phyloP scores from a whole-genome alignment of 2,797 vertebrate genomes.

The Galago senegalensis region DNA sequence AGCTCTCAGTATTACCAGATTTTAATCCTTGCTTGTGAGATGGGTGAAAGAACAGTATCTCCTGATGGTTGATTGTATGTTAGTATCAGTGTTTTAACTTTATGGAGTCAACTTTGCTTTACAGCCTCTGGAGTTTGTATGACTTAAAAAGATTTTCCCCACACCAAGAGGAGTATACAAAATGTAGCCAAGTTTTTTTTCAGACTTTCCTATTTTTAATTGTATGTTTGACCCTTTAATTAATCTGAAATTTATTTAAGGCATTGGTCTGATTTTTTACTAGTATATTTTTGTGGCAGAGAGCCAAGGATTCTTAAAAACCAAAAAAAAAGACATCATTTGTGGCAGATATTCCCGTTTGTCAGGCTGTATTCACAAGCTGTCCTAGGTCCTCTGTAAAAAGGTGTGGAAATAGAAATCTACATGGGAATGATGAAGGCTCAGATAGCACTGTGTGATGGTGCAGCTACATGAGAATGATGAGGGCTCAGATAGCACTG shows the following conservation, averaged over 20 bases:
- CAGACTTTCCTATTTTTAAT: constrained; percentile 12
- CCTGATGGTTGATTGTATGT: neutral
- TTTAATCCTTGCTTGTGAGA: constrained; percentile 18
- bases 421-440: neutral
- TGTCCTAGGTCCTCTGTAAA: neutral
- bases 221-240: constrained; percentile 51
- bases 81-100: neutral
- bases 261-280: neutral
- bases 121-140: constrained; percentile 30
- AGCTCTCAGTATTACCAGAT: neutral
- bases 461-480: neutral
- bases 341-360: neutral
- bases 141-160: constrained; percentile 9
- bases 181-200: constrained; percentile 54
- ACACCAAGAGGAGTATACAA: neutral
- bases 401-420: neutral
- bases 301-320: constrained; percentile 13
- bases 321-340: neutral
- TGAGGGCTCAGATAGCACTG: neutral
- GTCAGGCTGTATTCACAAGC: neutral
- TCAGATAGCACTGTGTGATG: neutral
- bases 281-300: neutral
- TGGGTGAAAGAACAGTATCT: neutral
- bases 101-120: constrained; percentile 12
- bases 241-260: constrained; percentile 55